A percentile compares a stretch with the other conserved stretches of the same genome.
phyloP scores from a whole-genome alignment of 2,113 vertebrate genomes.

The Scomber scombrus region DNA sequence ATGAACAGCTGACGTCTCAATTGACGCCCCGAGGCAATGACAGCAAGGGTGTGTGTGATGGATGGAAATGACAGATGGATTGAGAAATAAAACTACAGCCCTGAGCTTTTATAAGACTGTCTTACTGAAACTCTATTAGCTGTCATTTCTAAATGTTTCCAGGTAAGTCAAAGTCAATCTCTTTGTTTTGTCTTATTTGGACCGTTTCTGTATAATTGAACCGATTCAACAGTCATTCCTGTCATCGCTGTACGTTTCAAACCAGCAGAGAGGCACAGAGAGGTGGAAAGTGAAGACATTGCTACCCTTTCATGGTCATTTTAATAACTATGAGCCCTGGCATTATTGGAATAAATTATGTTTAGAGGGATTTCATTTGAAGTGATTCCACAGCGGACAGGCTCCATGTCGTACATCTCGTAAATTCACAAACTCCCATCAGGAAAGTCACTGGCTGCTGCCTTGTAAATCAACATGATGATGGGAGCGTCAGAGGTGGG shows the following conservation, averaged over 20 bases:
- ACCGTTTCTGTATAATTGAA: background rate
- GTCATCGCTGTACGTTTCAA: background rate
- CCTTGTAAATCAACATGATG: slow-evolving; percentile 26
- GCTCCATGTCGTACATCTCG: background rate
- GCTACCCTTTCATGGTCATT: slow-evolving; percentile 26
- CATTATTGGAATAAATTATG: slow-evolving; percentile 30
- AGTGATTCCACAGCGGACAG: background rate
- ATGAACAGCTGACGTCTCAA: too few species aligned
- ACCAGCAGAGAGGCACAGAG: background rate
- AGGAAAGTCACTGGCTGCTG: slow-evolving; percentile 48
- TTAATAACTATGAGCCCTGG: slow-evolving; percentile 27
- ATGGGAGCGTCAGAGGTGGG: slow-evolving; percentile 11
- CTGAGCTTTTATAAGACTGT: too few species aligned
- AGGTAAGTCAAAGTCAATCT: too few species aligned
- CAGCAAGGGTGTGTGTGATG: too few species aligned
- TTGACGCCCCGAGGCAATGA: too few species aligned
- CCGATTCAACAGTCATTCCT: background rate
- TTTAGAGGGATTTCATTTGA: slow-evolving; percentile 11
- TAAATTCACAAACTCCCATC: slow-evolving; percentile 43
- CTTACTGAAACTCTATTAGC: too few species aligned
- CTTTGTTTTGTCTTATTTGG: background rate
- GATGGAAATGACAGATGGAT: too few species aligned
- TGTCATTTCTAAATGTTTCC: too few species aligned
- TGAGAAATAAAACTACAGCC: too few species aligned
- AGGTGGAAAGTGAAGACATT: background rate